A percentile compares a stretch with the other conserved stretches of the same genome.
These are phyloP conservation scores for Plumapathes pennacea DNA, from an alignment of 92 coral and sea anemone species.

Conservation along the genomic window DNA sequence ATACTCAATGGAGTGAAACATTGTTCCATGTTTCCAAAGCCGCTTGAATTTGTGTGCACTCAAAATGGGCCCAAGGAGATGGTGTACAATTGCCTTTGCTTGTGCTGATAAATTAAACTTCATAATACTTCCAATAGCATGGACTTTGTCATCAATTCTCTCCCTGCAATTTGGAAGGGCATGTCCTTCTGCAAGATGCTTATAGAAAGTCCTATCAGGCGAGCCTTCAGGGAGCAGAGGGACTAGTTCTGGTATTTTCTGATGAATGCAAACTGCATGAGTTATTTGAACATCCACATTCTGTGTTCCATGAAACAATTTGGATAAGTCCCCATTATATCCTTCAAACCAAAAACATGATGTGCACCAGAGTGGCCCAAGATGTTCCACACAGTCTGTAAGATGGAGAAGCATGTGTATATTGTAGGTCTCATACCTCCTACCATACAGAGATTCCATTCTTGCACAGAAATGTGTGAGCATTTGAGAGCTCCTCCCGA, in stretches of 20 bases:
- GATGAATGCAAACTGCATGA: constrained; percentile 21
- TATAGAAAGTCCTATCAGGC: constrained; percentile 13
- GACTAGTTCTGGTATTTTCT: constrained; percentile 33
- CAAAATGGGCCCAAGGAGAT: constrained; percentile 7
- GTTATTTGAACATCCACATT: constrained; percentile 15
- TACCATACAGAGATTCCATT: constrained; percentile 30
- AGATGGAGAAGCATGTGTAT: constrained; percentile 33
- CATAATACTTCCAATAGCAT: background rate
- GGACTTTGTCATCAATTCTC: background rate
- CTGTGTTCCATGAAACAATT: constrained; percentile 45
- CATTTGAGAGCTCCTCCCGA: background rate
- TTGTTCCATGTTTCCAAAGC: constrained; percentile 6
- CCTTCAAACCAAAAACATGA: constrained; percentile 52
- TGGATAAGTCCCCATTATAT: constrained; percentile 36
- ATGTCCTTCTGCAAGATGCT: constrained; percentile 4
- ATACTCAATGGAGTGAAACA: constrained; percentile 10
- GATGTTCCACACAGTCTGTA: constrained; percentile 27
- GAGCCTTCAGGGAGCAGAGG: constrained; percentile 27
- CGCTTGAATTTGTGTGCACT: constrained; percentile 6
- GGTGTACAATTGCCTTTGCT: constrained; percentile 1
- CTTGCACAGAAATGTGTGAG: constrained; percentile 37
- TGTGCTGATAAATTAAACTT: constrained; percentile 1
- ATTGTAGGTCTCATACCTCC: constrained; percentile 37
- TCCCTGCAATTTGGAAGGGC: constrained; percentile 6
- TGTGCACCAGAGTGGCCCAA: constrained; percentile 40